These are phyloP conservation scores for Peromyscus eremicus DNA, from an alignment of 2,797 vertebrate genomes.

Conservation along the genomic window DNA sequence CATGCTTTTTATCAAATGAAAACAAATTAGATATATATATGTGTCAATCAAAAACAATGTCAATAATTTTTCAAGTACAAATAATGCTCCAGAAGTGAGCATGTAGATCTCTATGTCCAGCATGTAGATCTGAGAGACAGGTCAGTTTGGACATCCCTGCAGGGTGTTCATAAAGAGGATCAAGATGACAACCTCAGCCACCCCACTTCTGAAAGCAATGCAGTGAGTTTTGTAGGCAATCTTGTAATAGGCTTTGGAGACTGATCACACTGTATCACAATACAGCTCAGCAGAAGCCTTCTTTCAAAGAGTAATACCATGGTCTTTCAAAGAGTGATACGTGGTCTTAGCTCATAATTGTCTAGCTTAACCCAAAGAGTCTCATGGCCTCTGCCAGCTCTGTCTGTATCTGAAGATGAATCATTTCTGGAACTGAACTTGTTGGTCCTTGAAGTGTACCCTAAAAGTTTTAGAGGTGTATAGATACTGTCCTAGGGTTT, in stretches of 20 bases:
- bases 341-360: neutral
- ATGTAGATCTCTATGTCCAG: neutral
- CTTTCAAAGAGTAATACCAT: neutral
- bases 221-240: neutral
- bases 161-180: neutral
- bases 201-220: neutral
- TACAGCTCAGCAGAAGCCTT: neutral
- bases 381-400: neutral
- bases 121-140: neutral
- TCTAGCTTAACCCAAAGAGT: constrained; percentile 6
- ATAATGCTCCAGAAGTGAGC: constrained; percentile 3
- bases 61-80: neutral
- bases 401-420: neutral
- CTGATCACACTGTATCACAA: neutral
- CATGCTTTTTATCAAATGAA: neutral
- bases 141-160: neutral
- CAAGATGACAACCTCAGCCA: neutral
- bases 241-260: neutral
- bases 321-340: neutral
- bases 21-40: neutral
- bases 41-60: neutral
- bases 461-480: constrained; percentile 24
- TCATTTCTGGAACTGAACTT: neutral
- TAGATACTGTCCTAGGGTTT: neutral
- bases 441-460: neutral